phyloP scores from a whole-genome alignment of 2,113 vertebrate species.

The Montifringilla adamsi region DNA sequence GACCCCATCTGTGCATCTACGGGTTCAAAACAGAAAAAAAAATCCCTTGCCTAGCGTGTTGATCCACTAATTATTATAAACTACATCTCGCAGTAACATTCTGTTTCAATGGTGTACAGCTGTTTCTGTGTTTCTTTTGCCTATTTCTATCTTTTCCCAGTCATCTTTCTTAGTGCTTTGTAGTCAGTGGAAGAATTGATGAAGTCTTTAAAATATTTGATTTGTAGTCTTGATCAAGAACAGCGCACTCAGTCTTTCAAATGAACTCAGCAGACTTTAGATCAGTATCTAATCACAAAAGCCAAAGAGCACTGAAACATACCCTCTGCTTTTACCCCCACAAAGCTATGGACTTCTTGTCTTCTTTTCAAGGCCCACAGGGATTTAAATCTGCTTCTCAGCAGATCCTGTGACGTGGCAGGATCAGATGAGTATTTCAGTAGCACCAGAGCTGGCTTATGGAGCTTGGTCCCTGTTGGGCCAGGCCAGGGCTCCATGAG shows the following conservation, averaged over 20 bases:
- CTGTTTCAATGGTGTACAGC: slow-evolving; percentile 9
- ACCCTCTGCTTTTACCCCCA: background rate
- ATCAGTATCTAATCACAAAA: background rate
- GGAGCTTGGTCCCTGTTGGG: background rate
- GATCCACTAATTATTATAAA: slow-evolving; percentile 41
- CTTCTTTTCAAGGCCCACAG: background rate
- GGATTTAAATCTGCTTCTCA: background rate
- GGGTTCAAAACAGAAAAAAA: slow-evolving; percentile 20
- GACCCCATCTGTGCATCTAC: slow-evolving; percentile 36
- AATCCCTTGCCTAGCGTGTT: slow-evolving; percentile 22
- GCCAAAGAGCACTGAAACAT: background rate
- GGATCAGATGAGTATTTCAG: background rate
- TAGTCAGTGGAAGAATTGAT: background rate
- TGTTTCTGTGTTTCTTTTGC: background rate
- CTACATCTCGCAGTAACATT: background rate
- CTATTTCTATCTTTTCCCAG: background rate
- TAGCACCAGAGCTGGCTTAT: background rate
- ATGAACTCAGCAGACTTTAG: background rate
- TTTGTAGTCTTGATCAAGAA: background rate
- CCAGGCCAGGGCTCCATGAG: background rate
- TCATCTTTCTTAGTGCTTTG: background rate
- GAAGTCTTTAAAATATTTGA: background rate
- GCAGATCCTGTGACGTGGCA: background rate
- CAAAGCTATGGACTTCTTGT: background rate
- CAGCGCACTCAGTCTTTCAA: background rate